Evolutionary conservation across 2,888 invertebrate genomes (phyloP).

Genomic region (Platynereis dumerilii): DNA sequence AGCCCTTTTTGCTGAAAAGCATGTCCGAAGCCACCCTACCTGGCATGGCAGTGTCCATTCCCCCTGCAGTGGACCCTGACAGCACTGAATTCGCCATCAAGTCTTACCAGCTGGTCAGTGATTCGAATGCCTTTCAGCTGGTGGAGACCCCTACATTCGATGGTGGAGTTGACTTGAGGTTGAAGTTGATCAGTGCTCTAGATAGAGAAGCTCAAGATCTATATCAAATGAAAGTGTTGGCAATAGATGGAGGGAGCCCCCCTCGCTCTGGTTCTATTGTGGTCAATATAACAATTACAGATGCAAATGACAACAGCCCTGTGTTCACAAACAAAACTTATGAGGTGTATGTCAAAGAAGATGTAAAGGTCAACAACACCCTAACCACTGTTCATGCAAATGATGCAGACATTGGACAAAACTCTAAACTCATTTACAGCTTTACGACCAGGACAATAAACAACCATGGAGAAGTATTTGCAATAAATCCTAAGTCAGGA

Average conservation of each 20-base stretch:
- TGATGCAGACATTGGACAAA: conserved; percentile 23
- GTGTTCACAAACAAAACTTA: conserved; percentile 21
- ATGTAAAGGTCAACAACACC: conserved; percentile 8
- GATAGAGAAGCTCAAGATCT: conserved; percentile 45
- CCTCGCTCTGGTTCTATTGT: conserved; percentile 21
- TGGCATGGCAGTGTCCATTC: conserved; percentile 14
- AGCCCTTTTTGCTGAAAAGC: not conserved
- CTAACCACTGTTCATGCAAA: conserved; percentile 17
- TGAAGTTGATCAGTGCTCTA: conserved; percentile 42
- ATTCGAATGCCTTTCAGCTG: conserved; percentile 10
- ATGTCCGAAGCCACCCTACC: conserved; percentile 19
- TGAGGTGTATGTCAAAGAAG: conserved; percentile 17
- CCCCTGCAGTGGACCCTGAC: conserved; percentile 24
- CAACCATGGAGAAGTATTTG: conserved; percentile 14
- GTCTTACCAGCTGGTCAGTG: conserved; percentile 14
- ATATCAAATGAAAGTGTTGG: conserved; percentile 40
- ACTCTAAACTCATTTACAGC: conserved; percentile 19
- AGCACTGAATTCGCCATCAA: conserved; percentile 15
- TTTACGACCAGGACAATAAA: conserved; percentile 9
- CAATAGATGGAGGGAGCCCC: conserved; percentile 25
- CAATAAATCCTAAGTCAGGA: conserved; percentile 10
- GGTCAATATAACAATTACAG: conserved; percentile 23
- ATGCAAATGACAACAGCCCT: conserved; percentile 31
- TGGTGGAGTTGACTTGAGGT: conserved; percentile 44
- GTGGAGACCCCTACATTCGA: conserved; percentile 22